A percentile compares a stretch with the other conserved stretches of the same genome.
Evolutionary conservation across 2,797 vertebrate genomes (phyloP).

Genomic region (Cryptoprocta ferox): DNA sequence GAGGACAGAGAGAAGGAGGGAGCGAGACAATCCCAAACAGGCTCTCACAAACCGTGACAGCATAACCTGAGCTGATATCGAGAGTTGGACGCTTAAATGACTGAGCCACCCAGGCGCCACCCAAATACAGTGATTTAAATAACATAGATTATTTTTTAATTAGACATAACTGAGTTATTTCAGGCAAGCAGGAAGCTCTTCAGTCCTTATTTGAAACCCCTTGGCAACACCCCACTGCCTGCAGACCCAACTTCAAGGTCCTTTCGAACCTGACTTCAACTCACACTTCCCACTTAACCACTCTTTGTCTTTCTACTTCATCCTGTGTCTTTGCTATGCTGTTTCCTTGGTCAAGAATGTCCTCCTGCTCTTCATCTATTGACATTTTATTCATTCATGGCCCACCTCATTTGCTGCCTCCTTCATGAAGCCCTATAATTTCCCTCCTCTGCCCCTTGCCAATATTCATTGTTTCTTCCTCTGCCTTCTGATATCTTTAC

Average conservation of each 20-base stretch:
- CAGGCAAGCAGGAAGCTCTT: not conserved
- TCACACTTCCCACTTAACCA: not conserved
- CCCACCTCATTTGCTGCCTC: not conserved
- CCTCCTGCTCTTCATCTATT: not conserved
- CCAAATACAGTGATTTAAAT: not conserved
- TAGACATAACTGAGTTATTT: not conserved
- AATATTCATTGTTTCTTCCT: not conserved
- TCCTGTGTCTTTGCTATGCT: not conserved
- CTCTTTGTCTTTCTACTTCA: not conserved
- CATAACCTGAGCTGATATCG: too few relatives aligned
- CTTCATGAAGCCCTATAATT: not conserved
- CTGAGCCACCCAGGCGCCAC: too few relatives aligned
- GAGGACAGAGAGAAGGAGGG: too few relatives aligned
- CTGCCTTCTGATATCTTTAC: not conserved
- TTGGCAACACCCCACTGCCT: not conserved
- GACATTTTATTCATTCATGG: not conserved
- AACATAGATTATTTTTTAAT: not conserved
- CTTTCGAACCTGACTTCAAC: not conserved
- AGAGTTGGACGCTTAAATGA: too few relatives aligned
- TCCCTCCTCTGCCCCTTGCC: not conserved
- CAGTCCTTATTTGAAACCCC: not conserved
- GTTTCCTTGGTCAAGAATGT: not conserved
- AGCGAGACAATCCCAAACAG: too few relatives aligned
- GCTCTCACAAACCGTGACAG: too few relatives aligned
- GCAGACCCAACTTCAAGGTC: not conserved